Base-by-base conservation (phyloP, 2,888 invertebrate species). In the Sinopyrophorus schimmeli region DNA sequence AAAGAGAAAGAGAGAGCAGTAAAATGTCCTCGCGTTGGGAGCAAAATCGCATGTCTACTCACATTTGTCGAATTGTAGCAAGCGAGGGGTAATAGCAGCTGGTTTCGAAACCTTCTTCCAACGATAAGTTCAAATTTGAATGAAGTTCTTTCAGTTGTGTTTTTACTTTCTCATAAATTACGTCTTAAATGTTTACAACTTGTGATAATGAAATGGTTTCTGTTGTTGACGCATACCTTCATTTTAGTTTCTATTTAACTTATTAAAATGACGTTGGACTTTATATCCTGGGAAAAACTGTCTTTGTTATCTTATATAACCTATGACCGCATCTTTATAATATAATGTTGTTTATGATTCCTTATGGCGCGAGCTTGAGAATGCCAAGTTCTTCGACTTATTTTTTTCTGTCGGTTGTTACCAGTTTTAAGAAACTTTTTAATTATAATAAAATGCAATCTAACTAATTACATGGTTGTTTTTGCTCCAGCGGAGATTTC, bases 361-460 rank as follows among this genome's bases (percentile, higher is more conserved):
- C n/a, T n/a, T n/a, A n/a, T n/a, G n/a, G n/a, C n/a, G n/a, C n/a
- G n/a, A n/a, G n/a, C n/a, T n/a, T n/a, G 16, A 35, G 24, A 15
- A 32, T 16, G 14, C 35, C 16, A 35, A 32, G 16, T 23, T 32
- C 35, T 9, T 20, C 7, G 23, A 21, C 24, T 21, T 24, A 35
- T 15, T 35, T 35, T 35, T 31, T 35, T 24, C 30, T 37, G 26
- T 21, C 9, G 24, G 23, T 30, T 26, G 40, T 21, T 27, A 17
- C 23, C 23, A 31, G 34, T 31, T 37, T 24, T 20, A 34, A 27
- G 17, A 61, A 70, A 71, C 65, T 70, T 71, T 72, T 71, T 72
- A 71, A 72, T 72, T 72, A 71, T 66, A 67, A 69, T 67, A 65
- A 71, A 70, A 70, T 67, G 69, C 69, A 67, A 70, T 70, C 69